phyloP scores from a whole-genome alignment of 2,888 invertebrate species.

The Oscheius sp. region DNA sequence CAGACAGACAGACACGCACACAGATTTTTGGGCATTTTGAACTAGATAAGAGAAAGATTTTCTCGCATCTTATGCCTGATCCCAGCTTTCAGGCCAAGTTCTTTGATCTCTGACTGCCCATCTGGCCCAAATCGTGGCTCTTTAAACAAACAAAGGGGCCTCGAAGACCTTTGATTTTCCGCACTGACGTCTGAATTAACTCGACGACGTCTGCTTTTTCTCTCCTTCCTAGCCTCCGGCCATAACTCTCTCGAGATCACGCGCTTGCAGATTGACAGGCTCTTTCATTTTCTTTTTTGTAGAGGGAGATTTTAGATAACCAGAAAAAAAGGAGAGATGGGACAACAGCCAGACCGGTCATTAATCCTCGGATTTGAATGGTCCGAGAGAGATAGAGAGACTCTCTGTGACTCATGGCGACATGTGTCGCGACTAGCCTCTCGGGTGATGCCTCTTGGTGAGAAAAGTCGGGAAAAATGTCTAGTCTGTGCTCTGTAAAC shows the following conservation, averaged over 20 bases:
- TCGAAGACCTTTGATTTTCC: conserved; percentile 16
- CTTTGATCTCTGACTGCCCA: not conserved
- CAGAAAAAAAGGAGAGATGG: not conserved
- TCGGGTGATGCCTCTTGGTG: too few species aligned
- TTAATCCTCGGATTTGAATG: not conserved
- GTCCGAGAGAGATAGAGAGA: too few species aligned
- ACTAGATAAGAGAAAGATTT: too few species aligned
- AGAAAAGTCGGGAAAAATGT: too few species aligned
- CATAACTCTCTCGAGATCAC: conserved; percentile 1
- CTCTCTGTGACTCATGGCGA: not conserved
- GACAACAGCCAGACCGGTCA: not conserved
- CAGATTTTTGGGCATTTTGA: too few species aligned
- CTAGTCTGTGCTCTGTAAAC: too few species aligned
- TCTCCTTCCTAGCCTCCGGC: not conserved
- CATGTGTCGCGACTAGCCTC: conserved; percentile 12
- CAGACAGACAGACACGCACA: too few species aligned
- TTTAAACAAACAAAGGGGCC: conserved; percentile 13
- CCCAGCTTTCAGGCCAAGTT: too few species aligned
- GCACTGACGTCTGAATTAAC: conserved; percentile 16
- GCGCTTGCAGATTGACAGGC: conserved; percentile 19
- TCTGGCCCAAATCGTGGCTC: not conserved
- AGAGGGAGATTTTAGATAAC: conserved; percentile 8
- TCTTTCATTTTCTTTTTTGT: not conserved
- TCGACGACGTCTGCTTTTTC: not conserved
- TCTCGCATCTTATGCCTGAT: too few species aligned